Percentiles rank a stretch among this genome's conserved stretches.
Evolutionary conservation across 1,140 invertebrate species (phyloP).

Genomic region (Sycophila sp.): DNA sequence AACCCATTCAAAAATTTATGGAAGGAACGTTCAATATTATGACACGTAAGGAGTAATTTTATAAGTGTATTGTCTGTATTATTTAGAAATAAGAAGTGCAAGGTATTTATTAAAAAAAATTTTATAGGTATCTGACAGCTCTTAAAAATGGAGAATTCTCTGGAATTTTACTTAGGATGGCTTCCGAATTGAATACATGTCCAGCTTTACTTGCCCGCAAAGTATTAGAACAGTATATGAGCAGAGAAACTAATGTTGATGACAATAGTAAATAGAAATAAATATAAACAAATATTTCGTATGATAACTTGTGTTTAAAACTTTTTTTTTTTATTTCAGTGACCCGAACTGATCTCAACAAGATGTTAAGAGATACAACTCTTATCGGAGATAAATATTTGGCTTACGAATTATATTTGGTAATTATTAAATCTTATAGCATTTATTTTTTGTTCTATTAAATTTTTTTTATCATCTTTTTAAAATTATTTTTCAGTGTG

Average conservation of each 20-base stretch:
- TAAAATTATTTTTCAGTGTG: constrained; percentile 46
- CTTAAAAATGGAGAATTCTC: constrained; percentile 53
- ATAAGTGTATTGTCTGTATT: background rate
- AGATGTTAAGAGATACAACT: constrained; percentile 76
- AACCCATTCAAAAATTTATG: constrained; percentile 49
- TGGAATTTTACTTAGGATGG: constrained; percentile 70
- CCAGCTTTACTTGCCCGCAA: constrained; percentile 74
- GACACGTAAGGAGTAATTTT: constrained; percentile 41
- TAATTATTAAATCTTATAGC: constrained; percentile 59
- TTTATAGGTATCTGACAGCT: constrained; percentile 47
- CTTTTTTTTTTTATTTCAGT: constrained; percentile 40
- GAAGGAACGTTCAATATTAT: constrained; percentile 44
- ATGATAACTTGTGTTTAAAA: too few species aligned
- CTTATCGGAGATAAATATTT: constrained; percentile 77
- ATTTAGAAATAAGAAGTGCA: background rate
- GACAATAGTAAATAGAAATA: constrained; percentile 46
- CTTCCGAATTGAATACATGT: constrained; percentile 67
- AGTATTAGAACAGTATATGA: constrained; percentile 71
- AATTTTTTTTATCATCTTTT: constrained; percentile 55
- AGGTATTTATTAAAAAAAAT: background rate
- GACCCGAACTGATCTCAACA: constrained; percentile 62
- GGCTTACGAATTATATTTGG: constrained; percentile 81
- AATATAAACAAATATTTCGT: too few species aligned
- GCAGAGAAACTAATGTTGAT: background rate
- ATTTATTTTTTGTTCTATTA: constrained; percentile 22